Evolutionary conservation across 2,113 vertebrate species (phyloP), one percentile per base, ranked within the genome.

Genomic region (Tragulus kanchil): DNA sequence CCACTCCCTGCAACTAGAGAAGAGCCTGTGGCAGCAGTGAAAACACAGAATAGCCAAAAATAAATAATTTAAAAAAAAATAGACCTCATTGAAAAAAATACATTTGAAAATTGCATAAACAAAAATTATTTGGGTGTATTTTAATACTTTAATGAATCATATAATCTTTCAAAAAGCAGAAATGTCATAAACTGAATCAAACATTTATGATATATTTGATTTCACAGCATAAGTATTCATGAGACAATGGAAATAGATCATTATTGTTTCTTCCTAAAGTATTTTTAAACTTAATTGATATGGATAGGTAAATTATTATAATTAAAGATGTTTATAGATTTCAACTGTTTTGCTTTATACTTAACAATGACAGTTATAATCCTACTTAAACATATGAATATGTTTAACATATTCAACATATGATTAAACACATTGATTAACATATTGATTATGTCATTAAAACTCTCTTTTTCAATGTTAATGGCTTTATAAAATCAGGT

Each of bases 401-500:
- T 71, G 69, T 36, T 36, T 36, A 36, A 36, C 36, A 36, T 36
- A 36, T 36, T 36, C 36, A 36, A 36, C 36, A 36, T 36, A 36
- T 2, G 36, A 36, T 36, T 36, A 36, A 36, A 36, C 36, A 36
- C 36, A 36, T 36, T 36, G 36, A 36, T 36, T 36, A 36, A 36
- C 36, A 36, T 36, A 36, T 65, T 82, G 17, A 96, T 65, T 65
- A 4, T 96, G 16, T 90, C 36, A 77, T 59, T 87, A 95, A 71
- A 87, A 75, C 50, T 16, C 4, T 81, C 91, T 93, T 67, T n/a
- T 79, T 26, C 48, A 87, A 50, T 69, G 67, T 65, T 42, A 16
- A 69, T 75, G 26, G 9, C 28, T 96, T 94, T 89, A n/a, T 85
- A 85, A 85, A 82, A 73, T 85, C 31, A 90, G 56, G 31, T 23